phyloP scores from a whole-genome alignment of 2,113 vertebrate genomes.

The Corydoras maculifer region DNA sequence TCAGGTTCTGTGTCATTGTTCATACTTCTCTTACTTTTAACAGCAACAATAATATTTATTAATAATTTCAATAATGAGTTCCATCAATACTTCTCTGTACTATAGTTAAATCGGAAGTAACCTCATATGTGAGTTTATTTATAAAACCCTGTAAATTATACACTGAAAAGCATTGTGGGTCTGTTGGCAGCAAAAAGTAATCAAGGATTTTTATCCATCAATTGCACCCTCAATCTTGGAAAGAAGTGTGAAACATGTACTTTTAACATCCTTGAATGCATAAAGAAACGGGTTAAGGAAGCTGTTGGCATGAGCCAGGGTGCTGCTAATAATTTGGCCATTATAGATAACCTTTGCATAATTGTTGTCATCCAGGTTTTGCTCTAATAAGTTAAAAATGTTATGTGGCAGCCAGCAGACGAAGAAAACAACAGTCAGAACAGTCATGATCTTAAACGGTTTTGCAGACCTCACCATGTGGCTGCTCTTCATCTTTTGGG shows the following conservation, averaged over 20 bases:
- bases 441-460: not conserved
- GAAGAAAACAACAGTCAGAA: not conserved
- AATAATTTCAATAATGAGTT: no score
- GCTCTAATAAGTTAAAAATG: not conserved
- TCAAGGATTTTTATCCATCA: not conserved
- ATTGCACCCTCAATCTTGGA: slow-evolving; percentile 53
- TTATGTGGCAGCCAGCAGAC: not conserved
- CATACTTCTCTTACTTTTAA: no score
- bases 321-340: slow-evolving; percentile 4
- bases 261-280: slow-evolving; percentile 73
- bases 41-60: no score
- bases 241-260: slow-evolving; percentile 35
- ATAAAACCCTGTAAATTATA: no score
- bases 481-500: not conserved
- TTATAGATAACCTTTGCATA: not conserved
- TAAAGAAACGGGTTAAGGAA: not conserved
- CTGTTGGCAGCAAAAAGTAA: no score
- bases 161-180: no score
- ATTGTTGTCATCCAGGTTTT: not conserved
- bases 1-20: no score
- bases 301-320: slow-evolving; percentile 28
- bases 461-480: not conserved
- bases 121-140: no score
- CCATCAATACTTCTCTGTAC: no score
- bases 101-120: no score